Evolutionary conservation across 2,888 invertebrate genomes (phyloP).

Genomic region (Platycheirus albimanus): DNA sequence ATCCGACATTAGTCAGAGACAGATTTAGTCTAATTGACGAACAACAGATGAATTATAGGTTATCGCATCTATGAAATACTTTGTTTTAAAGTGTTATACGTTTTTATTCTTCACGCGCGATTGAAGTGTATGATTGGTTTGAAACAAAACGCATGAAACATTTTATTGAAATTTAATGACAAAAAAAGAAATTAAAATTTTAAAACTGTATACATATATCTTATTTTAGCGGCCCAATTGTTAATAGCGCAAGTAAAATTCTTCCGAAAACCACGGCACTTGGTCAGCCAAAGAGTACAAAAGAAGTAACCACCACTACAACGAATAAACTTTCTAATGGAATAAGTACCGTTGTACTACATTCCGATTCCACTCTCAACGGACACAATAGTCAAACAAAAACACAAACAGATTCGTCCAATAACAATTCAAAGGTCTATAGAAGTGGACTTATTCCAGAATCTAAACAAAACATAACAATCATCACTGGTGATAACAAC

Average conservation of each 20-base stretch:
- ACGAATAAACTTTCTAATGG: constrained; percentile 56
- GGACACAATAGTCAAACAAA: constrained; percentile 60
- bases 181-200: neutral
- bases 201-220: constrained; percentile 18
- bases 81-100: no score
- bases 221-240: constrained; percentile 72
- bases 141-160: neutral
- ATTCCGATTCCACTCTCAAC: constrained; percentile 74
- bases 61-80: no score
- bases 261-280: constrained; percentile 38
- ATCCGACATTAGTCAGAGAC: no score
- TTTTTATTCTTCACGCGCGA: no score
- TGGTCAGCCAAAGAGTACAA: constrained; percentile 44
- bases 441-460: constrained; percentile 49
- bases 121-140: no score
- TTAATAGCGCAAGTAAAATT: constrained; percentile 59
- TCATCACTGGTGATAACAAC: constrained; percentile 54
- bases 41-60: no score
- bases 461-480: constrained; percentile 40
- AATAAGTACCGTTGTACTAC: constrained; percentile 58
- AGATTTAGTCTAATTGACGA: no score
- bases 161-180: neutral
- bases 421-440: constrained; percentile 60
- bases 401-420: constrained; percentile 39
- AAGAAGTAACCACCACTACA: constrained; percentile 39